Conservation (phyloP, 2,797 vertebrate species). For the Lateolabrax maculatus region DNA sequence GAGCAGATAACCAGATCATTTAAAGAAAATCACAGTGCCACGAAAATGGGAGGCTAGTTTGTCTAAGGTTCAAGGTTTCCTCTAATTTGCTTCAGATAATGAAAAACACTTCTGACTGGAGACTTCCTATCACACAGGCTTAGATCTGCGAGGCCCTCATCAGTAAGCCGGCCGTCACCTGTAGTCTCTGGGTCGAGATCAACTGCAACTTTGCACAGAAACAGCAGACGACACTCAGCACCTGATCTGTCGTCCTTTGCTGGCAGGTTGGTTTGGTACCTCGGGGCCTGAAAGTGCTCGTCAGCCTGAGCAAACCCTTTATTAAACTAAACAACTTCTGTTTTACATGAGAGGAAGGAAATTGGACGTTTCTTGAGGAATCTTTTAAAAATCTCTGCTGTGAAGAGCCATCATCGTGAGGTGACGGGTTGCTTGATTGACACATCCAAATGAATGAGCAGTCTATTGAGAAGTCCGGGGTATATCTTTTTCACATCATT, state of each 20-base stretch:
- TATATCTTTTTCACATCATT: constrained; percentile 79
- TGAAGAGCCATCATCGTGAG: constrained; percentile 23
- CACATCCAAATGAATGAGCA: constrained; percentile 64
- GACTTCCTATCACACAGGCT: not conserved
- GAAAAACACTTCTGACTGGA: not conserved
- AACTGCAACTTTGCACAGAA: not conserved
- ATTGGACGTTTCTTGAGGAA: constrained; percentile 30
- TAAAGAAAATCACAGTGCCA: not conserved
- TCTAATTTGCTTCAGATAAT: not conserved
- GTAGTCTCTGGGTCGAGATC: not conserved
- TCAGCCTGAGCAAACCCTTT: constrained; percentile 42
- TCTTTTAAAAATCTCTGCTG: constrained; percentile 36
- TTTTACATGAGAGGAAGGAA: constrained; percentile 38
- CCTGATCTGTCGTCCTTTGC: not conserved
- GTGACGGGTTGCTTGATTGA: constrained; percentile 66
- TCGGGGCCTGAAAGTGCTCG: not conserved
- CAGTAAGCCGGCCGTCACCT: not conserved
- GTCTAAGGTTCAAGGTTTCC: not conserved
- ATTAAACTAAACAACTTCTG: constrained; percentile 46
- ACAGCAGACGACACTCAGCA: not conserved
- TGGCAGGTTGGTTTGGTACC: not conserved
- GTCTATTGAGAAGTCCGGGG: constrained; percentile 56
- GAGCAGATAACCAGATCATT: not conserved
- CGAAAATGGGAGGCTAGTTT: not conserved
- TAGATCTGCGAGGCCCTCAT: not conserved